Evolutionary conservation across 2,797 vertebrate genomes (phyloP).

Genomic region (Crax fasciolata): DNA sequence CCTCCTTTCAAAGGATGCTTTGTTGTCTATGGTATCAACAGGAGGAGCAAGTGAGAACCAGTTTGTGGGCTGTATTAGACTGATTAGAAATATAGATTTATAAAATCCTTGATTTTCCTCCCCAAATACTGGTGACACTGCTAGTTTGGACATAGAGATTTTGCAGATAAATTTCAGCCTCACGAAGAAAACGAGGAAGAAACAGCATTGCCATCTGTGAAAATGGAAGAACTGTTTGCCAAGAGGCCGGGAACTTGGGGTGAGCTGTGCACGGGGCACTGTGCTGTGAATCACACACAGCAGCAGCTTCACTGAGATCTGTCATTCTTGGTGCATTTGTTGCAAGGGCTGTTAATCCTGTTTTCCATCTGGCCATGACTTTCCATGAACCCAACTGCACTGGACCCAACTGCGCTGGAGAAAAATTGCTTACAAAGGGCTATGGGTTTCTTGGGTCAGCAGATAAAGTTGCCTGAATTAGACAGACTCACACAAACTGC

Average conservation of each 20-base stretch:
- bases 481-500: background rate
- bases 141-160: background rate
- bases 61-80: background rate
- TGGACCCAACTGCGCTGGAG: background rate
- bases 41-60: background rate
- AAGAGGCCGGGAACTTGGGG: background rate
- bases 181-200: background rate
- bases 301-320: background rate
- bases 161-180: background rate
- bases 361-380: background rate
- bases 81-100: background rate
- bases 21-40: background rate
- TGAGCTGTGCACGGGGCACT: background rate
- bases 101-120: background rate
- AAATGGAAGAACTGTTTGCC: background rate
- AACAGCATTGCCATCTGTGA: background rate
- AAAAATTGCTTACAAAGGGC: background rate
- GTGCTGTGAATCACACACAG: background rate
- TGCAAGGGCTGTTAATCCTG: background rate
- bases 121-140: fast-evolving
- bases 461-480: background rate
- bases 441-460: background rate
- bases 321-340: background rate
- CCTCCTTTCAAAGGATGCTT: background rate
- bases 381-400: background rate